These are phyloP conservation scores for Kryptolebias ocellatus DNA, from an alignment of 2,797 vertebrate genomes.

Conservation along the genomic window DNA sequence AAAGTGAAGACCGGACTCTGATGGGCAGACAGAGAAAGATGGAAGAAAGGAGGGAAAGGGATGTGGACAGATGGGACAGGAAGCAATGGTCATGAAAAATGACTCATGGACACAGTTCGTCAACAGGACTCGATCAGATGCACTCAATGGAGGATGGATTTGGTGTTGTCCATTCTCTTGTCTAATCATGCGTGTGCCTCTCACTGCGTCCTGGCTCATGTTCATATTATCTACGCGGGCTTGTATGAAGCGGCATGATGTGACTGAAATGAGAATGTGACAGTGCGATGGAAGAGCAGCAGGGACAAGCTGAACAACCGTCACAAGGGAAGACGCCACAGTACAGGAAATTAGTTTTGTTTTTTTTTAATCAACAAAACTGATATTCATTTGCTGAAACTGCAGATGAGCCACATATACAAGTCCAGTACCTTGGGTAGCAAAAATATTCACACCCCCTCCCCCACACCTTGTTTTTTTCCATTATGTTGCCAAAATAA, in stretches of 20 bases:
- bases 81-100: constrained; percentile 78
- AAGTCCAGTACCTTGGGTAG: no score
- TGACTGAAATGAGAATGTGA: constrained; percentile 56
- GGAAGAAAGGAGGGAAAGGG: constrained; percentile 48
- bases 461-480: no score
- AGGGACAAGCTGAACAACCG: constrained; percentile 6
- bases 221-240: not conserved
- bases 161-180: not conserved
- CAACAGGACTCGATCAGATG: constrained; percentile 14
- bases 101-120: constrained; percentile 65
- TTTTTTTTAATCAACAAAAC: constrained; percentile 12
- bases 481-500: no score
- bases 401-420: constrained; percentile 1
- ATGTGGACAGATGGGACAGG: constrained; percentile 73
- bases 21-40: constrained; percentile 73
- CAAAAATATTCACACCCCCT: no score
- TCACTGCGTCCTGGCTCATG: not conserved
- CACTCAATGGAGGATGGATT: constrained; percentile 17
- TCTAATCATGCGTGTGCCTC: not conserved
- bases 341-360: constrained; percentile 36
- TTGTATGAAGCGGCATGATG: constrained; percentile 13
- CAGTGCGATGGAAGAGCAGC: constrained; percentile 46
- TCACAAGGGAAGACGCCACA: constrained; percentile 13
- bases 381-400: constrained; percentile 22
- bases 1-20: constrained; percentile 90